Conservation (phyloP, 2,888 invertebrate genomes). For the Drosophila pseudotakahashii region DNA sequence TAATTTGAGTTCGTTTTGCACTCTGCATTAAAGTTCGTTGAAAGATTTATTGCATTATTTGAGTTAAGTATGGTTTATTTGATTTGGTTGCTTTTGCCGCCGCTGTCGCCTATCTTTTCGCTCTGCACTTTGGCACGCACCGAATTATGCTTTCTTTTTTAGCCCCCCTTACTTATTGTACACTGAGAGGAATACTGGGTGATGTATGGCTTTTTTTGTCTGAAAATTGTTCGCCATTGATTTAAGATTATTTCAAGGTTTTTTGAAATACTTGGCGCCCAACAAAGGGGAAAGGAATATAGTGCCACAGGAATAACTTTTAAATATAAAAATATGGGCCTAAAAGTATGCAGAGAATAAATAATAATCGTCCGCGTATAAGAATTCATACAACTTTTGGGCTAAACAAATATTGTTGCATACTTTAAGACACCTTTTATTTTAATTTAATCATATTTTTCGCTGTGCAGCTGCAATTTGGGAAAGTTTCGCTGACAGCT, state of each 20-base stretch:
- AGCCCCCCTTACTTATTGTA: not conserved
- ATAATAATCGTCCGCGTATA: too few relatives aligned
- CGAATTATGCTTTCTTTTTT: conserved; percentile 38
- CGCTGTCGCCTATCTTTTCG: not conserved
- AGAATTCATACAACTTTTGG: too few relatives aligned
- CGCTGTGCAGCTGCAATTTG: conserved; percentile 25
- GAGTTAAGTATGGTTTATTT: conserved; percentile 19
- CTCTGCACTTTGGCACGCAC: conserved; percentile 56
- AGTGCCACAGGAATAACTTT: too few relatives aligned
- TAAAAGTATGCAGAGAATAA: too few relatives aligned
- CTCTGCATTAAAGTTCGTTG: conserved; percentile 27
- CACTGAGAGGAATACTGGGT: not conserved
- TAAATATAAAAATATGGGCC: too few relatives aligned
- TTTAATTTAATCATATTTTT: not conserved
- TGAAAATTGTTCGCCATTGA: too few relatives aligned
- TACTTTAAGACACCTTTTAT: too few relatives aligned
- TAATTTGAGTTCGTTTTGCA: conserved; percentile 46
- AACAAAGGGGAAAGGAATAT: too few relatives aligned
- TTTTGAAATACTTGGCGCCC: not conserved
- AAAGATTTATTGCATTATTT: conserved; percentile 37
- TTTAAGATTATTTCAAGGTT: not conserved
- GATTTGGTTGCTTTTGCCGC: conserved; percentile 19
- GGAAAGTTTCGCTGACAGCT: conserved; percentile 27
- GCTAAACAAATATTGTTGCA: too few relatives aligned
- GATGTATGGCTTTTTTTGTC: not conserved